Evolutionary conservation across 1,140 invertebrate genomes (phyloP), one percentile per base, ranked within the genome.

Genomic region (Zaprionus capensis): DNA sequence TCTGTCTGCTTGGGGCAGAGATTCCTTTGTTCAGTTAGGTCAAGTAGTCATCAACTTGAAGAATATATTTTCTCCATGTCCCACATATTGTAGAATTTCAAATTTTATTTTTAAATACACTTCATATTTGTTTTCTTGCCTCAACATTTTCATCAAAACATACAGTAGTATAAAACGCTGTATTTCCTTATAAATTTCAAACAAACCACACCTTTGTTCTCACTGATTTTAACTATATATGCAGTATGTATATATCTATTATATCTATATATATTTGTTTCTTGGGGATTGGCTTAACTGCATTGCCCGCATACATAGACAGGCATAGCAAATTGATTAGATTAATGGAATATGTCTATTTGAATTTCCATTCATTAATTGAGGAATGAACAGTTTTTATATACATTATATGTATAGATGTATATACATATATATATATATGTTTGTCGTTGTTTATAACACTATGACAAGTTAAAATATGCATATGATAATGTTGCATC

Each of bases 1-100:
- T 38, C 22, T 56, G 11, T 41, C 17, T 26, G 22, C 51, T 57
- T 56, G 55, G 49, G 12, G 15, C 22, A 55, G 14, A 1, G 28
- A 28, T 55, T 56, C 36, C 64, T 66, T 66, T 66, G 53, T 57
- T 66, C 34, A 24, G 22, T 69, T 51, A 22, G 38, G 28, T 63
- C 58, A 63, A 70, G 71, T 44, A 61, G 71, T 49, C 53, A 56
- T 56, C 46, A 51, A 12, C 46, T 51, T 51, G 4, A 51, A 22
- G 17, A 12, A 51, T 24, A 22, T 11, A 12, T 51, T 22, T 14
- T 24, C 20, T 14, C 1, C 20, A 24, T 51, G 46, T 22, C 46
- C 46, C 20, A 51, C 46, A 51, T 22, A 12, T 22, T 11, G 20
- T 2, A 51, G 46, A 24, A 24, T 51, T 51, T 51, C 12, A 20